Conservation (phyloP, 1,140 invertebrate genomes). For the Tetragonula clypearis region DNA sequence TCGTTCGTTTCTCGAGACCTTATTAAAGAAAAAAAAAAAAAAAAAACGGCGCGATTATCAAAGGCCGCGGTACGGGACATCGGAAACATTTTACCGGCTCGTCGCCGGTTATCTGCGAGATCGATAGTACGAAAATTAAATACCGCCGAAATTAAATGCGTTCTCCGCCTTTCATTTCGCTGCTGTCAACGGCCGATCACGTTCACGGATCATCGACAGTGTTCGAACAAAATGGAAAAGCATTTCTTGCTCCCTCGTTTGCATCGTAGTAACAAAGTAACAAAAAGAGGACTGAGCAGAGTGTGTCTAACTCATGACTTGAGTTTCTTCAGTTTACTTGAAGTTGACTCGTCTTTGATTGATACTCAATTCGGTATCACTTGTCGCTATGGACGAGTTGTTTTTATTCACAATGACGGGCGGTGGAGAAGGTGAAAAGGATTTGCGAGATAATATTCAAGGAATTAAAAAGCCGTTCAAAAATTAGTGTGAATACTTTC, state of each 20-base stretch:
- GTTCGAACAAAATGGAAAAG: neutral
- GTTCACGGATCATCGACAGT: neutral
- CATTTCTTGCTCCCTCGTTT: neutral
- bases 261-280: neutral
- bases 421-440: too few relatives aligned
- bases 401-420: too few relatives aligned
- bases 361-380: too few relatives aligned
- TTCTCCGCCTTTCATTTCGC: constrained; percentile 20
- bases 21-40: constrained; percentile 23
- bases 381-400: too few relatives aligned
- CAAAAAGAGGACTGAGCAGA: neutral
- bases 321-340: too few relatives aligned
- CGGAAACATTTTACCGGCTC: constrained; percentile 50
- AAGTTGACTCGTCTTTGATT: too few relatives aligned
- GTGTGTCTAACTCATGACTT: neutral
- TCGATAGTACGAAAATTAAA: constrained; percentile 49
- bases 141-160: neutral
- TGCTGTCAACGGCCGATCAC: constrained; percentile 43
- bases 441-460: too few relatives aligned
- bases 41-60: constrained; percentile 36
- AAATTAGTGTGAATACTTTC: too few relatives aligned
- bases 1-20: neutral
- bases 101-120: constrained; percentile 41
- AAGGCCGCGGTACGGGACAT: constrained; percentile 36
- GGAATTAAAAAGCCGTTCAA: too few relatives aligned